Conservation (phyloP, 1,140 invertebrate species). For the Ips typographus region DNA sequence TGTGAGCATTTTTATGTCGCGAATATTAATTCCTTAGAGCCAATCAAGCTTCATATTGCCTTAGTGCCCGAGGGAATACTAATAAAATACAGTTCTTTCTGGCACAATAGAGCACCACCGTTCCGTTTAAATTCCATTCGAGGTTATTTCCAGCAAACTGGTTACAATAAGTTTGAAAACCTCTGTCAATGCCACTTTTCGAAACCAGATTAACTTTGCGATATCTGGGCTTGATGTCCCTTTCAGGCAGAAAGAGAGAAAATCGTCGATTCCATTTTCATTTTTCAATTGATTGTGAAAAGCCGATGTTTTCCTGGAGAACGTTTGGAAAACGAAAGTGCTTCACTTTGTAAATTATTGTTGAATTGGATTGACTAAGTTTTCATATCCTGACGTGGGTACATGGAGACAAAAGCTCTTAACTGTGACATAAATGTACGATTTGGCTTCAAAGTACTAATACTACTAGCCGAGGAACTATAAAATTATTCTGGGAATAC, state of each 20-base stretch:
- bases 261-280: conserved; percentile 32
- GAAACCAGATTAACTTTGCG: conserved; percentile 28
- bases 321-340: conserved; percentile 17
- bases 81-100: not conserved
- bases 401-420: no score
- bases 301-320: conserved; percentile 11
- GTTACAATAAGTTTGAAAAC: conserved; percentile 32
- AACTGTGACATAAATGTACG: no score
- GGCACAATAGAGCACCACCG: not conserved
- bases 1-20: not conserved
- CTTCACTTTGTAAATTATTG: not conserved
- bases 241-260: conserved; percentile 17
- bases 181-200: conserved; percentile 32
- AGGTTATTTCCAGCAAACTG: conserved; percentile 30
- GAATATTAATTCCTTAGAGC: no score
- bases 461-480: no score
- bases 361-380: not conserved
- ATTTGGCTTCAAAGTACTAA: no score
- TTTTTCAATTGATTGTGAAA: conserved; percentile 32
- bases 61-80: not conserved
- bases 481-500: no score
- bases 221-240: conserved; percentile 30
- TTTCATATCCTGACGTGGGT: not conserved
- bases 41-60: no score
- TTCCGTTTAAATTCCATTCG: conserved; percentile 20